Evolutionary conservation across 2,888 invertebrate genomes (phyloP).

Genomic region (Tyria jacobaeae): DNA sequence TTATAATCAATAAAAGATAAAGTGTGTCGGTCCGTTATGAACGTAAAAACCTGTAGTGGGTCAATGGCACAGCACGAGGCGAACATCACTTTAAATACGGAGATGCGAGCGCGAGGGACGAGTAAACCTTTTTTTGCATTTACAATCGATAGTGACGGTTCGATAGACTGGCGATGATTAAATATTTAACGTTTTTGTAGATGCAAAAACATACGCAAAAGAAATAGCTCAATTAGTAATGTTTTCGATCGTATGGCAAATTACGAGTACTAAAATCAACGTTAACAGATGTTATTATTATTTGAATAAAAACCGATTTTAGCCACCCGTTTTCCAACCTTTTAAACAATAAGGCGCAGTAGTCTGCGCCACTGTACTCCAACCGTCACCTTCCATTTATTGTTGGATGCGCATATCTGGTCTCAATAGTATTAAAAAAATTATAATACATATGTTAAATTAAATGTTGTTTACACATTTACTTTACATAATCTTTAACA

Average conservation of each 20-base stretch:
- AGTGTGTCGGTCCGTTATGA: conserved; percentile 82
- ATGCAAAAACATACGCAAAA: background rate
- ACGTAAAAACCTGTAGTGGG: conserved; percentile 82
- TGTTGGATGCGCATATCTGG: background rate
- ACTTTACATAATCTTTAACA: too few species aligned
- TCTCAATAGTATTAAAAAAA: background rate
- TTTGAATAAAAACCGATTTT: too few species aligned
- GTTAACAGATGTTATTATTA: too few species aligned
- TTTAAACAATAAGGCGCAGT: too few species aligned
- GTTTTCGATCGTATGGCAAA: too few species aligned
- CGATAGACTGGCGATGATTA: conserved; percentile 39
- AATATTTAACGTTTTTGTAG: conserved; percentile 26
- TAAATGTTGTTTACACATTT: too few species aligned
- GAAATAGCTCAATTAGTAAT: background rate
- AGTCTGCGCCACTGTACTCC: too few species aligned
- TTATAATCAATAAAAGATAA: conserved; percentile 79
- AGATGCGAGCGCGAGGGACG: conserved; percentile 25
- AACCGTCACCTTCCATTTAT: too few species aligned
- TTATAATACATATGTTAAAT: background rate
- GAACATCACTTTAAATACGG: conserved; percentile 51
- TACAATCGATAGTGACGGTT: conserved; percentile 44
- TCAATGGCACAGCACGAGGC: conserved; percentile 75
- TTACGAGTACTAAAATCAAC: too few species aligned
- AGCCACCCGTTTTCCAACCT: too few species aligned
- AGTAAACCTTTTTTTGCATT: conserved; percentile 46